Conservation (phyloP, 2,888 invertebrate genomes). For the Scelioninae gen. 2 region DNA sequence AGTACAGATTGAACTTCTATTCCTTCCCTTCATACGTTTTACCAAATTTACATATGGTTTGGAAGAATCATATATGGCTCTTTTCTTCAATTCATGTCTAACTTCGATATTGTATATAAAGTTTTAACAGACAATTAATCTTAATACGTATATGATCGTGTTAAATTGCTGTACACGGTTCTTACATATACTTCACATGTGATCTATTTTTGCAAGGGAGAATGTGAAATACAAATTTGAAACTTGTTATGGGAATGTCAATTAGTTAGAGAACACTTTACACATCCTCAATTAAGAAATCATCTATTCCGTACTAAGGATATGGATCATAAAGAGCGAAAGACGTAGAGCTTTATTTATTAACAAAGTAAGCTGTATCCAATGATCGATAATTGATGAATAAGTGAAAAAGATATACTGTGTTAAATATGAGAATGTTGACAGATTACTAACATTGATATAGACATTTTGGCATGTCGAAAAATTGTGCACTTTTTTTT, state of each 20-base stretch:
- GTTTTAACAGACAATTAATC: too few species aligned
- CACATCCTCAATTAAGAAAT: constrained; percentile 43
- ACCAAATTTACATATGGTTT: too few species aligned
- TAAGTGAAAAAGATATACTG: constrained; percentile 45
- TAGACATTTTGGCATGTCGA: constrained; percentile 19
- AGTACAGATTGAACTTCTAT: too few species aligned
- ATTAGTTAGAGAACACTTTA: constrained; percentile 3
- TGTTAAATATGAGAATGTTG: constrained; percentile 42
- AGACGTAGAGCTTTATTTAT: constrained; percentile 45
- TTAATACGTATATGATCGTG: too few species aligned
- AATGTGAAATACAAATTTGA: too few species aligned
- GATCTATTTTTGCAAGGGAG: too few species aligned
- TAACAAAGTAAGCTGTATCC: constrained; percentile 45
- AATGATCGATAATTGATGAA: constrained; percentile 53
- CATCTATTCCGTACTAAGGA: constrained; percentile 42
- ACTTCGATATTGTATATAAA: too few species aligned
- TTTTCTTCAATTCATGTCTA: too few species aligned
- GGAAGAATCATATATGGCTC: too few species aligned
- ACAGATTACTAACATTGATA: constrained; percentile 39
- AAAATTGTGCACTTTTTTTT: constrained; percentile 7
- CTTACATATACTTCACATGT: too few species aligned
- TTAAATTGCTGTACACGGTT: too few species aligned
- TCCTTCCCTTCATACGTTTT: too few species aligned
- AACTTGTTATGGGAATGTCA: constrained; percentile 6
- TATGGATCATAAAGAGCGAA: constrained; percentile 44